Base-by-base conservation (phyloP, 2,797 vertebrate species). In the Mus minutoides region DNA sequence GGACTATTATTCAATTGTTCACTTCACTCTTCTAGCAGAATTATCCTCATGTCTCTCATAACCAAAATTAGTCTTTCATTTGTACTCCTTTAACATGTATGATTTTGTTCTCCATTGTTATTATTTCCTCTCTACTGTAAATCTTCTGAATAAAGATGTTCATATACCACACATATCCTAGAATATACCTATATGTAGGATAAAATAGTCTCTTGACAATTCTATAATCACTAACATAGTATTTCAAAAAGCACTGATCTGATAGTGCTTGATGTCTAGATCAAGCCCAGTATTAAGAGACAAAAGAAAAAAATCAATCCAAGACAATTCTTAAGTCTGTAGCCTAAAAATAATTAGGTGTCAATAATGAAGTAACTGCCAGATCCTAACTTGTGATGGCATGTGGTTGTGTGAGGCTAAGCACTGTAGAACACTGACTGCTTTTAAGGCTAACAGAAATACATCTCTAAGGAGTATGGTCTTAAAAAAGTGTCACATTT, bases 401-500 rank as follows among this genome's bases (percentile, higher is more conserved):
- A 79, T 4, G 37, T 29, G 34, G 69, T 29, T 40, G 49, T 87
- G 21, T 29, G 49, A 73, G n/a, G 16, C 24, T 37, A 37, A 37
- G 22, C 3, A 75, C 64, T 29, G 24, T 22, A n/a, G 34, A 43
- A 17, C 10, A 37, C 78, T 43, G 49, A 37, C 78, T 52, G 56
- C 40, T 56, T 82, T 91, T 83, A 87, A 29, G 52, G 46, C 49
- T 71, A 88, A 71, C 2, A 49, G n/a, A 83, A 86, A 46, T 17
- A 58, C 14, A 69, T 69, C 85, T 94, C 88, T 92, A 77, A 58
- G 40, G 26, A 67, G 26, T 34, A 4, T 54, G 34, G 46, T 87
- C 52, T 88, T 79, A 85, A 87, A 85, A 87, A 43, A 77, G 40
- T 67, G 34, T 87, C 73, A 93, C 54, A 60, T 43, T 85, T 40